Percentiles rank a stretch among this genome's conserved stretches.
phyloP scores from a whole-genome alignment of 2,888 invertebrate species.

The Carcina quercana region DNA sequence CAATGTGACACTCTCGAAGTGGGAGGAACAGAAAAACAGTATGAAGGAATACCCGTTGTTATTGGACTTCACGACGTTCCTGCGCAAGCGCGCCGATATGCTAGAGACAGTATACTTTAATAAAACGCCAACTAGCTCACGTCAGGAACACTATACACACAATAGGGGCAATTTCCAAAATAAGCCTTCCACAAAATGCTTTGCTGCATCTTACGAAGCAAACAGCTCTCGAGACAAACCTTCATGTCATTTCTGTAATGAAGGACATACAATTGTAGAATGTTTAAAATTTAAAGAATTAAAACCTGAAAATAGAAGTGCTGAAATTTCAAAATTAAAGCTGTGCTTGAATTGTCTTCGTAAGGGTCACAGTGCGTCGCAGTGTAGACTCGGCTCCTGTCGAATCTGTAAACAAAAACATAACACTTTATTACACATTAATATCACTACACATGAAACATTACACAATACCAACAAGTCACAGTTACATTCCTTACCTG shows the following conservation, averaged over 20 bases:
- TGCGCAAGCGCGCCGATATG: conserved; percentile 11
- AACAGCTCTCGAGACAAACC: background rate
- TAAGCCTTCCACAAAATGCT: too few relatives aligned
- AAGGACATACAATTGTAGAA: background rate
- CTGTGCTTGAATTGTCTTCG: conserved; percentile 3
- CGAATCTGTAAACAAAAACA: conserved; percentile 1
- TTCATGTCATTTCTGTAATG: conserved; percentile 1
- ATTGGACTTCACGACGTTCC: conserved; percentile 8
- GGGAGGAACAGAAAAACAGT: conserved; percentile 15
- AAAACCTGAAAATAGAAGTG: background rate
- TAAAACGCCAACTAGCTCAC: background rate
- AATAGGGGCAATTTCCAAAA: too few relatives aligned
- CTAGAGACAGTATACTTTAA: conserved; percentile 8
- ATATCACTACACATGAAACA: background rate
- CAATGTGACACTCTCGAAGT: conserved; percentile 11
- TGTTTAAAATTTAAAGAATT: background rate
- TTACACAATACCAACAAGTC: background rate
- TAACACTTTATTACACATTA: conserved; percentile 3
- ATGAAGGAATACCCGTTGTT: conserved; percentile 8
- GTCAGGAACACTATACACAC: too few relatives aligned
- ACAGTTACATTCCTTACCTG: too few relatives aligned
- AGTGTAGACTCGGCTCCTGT: conserved; percentile 1
- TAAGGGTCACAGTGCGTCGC: background rate
- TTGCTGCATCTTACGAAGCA: background rate
- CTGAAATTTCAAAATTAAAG: background rate